These are phyloP conservation scores for Diadromus collaris DNA, from an alignment of 2,888 invertebrate genomes.

Conservation along the genomic window DNA sequence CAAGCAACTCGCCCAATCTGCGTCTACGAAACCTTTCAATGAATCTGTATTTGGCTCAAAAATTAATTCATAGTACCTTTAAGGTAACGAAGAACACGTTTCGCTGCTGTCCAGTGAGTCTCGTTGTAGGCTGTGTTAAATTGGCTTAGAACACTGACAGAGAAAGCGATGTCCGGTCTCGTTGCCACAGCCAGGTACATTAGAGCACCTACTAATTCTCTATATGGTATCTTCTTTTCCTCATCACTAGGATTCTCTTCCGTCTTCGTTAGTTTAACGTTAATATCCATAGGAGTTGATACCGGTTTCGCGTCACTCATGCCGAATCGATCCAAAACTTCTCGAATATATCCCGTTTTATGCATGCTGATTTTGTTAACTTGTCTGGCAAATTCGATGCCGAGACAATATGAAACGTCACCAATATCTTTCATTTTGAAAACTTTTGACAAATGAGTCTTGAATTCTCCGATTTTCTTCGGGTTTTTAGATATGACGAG, in stretches of 20 bases:
- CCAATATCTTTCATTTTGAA: conserved; percentile 62
- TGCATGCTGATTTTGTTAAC: conserved; percentile 30
- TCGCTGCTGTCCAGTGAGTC: conserved; percentile 68
- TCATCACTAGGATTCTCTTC: conserved; percentile 30
- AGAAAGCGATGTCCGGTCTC: conserved; percentile 58
- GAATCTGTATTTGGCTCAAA: conserved; percentile 41
- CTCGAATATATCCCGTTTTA: conserved; percentile 63
- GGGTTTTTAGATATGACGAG: conserved; percentile 58
- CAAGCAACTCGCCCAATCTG: conserved; percentile 66
- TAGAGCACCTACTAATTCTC: conserved; percentile 59
- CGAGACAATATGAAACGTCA: conserved; percentile 61
- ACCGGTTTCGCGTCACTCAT: conserved; percentile 69
- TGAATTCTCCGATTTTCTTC: conserved; percentile 43
- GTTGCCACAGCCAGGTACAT: conserved; percentile 60
- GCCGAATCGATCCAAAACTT: conserved; percentile 65
- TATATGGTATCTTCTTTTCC: conserved; percentile 54
- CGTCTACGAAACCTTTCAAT: conserved; percentile 67
- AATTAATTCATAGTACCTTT: conserved; percentile 61
- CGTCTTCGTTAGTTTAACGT: conserved; percentile 49
- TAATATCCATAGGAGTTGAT: conserved; percentile 62
- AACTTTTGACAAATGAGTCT: conserved; percentile 42
- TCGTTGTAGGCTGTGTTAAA: conserved; percentile 41
- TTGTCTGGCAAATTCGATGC: conserved; percentile 60
- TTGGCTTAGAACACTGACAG: conserved; percentile 57
- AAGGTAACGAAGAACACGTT: conserved; percentile 70